Evolutionary conservation across 2,888 invertebrate species (phyloP).

Genomic region (Sesia apiformis): DNA sequence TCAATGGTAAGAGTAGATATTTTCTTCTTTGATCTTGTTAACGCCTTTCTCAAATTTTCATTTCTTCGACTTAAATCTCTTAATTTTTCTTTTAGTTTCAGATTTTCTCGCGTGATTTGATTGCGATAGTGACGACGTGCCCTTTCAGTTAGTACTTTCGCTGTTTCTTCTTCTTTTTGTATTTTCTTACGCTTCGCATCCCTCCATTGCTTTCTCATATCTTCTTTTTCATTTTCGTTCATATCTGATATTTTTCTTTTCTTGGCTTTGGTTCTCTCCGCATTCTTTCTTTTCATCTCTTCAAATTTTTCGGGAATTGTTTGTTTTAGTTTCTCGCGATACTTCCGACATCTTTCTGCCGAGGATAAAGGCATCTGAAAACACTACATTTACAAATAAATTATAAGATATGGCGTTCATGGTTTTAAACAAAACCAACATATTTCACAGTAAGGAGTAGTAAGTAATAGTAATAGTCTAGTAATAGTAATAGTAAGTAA

Average conservation of each 20-base stretch:
- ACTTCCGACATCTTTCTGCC: slow-evolving; percentile 1
- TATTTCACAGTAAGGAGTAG: too few species aligned
- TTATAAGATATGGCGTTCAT: too few species aligned
- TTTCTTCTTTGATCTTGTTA: neutral
- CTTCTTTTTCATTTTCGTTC: slow-evolving; percentile 1
- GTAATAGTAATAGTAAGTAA: too few species aligned
- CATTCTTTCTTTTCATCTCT: slow-evolving; percentile 1
- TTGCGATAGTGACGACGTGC: neutral
- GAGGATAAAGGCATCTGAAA: slow-evolving; percentile 4
- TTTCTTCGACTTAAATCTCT: neutral
- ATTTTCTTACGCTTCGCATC: slow-evolving; percentile 1
- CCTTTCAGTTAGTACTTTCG: neutral
- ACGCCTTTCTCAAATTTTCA: neutral
- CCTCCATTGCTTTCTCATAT: neutral
- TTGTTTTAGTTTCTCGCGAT: neutral
- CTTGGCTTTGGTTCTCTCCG: neutral
- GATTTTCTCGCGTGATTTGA: neutral
- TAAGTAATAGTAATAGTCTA: too few species aligned
- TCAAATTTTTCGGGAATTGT: slow-evolving; percentile 1
- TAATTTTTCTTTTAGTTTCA: neutral
- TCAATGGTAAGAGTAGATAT: too few species aligned
- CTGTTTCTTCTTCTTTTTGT: neutral
- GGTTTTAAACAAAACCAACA: too few species aligned
- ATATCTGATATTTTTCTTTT: neutral
- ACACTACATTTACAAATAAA: too few species aligned